phyloP scores from a whole-genome alignment of 2,113 vertebrate genomes.

The Crotalus tigris region DNA sequence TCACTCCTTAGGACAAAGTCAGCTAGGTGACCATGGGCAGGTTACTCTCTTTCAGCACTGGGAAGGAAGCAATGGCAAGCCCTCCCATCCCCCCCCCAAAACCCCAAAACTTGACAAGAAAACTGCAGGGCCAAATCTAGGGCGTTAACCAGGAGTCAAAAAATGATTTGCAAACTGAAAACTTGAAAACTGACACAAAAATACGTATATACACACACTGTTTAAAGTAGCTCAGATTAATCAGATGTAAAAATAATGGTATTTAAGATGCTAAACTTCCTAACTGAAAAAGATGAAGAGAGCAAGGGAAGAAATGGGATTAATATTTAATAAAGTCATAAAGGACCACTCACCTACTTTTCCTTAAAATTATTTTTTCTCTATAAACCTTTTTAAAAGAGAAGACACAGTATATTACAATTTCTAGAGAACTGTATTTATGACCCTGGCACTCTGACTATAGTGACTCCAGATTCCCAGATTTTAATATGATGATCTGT shows the following conservation, averaged over 20 bases:
- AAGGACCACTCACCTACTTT: not conserved
- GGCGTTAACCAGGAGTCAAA: not conserved
- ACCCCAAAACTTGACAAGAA: not conserved
- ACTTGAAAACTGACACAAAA: not conserved
- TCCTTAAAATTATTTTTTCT: not conserved
- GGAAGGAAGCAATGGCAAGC: not conserved
- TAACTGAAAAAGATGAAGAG: not conserved
- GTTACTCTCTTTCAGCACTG: not conserved
- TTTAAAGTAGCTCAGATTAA: not conserved
- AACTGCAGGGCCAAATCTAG: not conserved
- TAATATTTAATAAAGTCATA: not conserved
- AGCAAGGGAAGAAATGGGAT: not conserved
- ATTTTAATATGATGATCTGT: too few relatives aligned
- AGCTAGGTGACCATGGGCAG: not conserved
- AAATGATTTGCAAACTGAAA: not conserved
- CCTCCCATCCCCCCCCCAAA: too few relatives aligned
- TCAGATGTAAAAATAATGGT: not conserved
- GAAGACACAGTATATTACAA: not conserved
- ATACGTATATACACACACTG: not conserved
- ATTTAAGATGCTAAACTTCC: not conserved
- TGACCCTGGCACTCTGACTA: not conserved
- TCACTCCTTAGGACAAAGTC: not conserved
- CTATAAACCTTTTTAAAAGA: rapidly evolving
- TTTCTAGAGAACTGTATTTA: not conserved
- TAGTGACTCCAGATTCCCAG: not conserved